Base-by-base conservation (phyloP, 2,113 vertebrate genomes). In the Melanostigma gelatinosum region DNA sequence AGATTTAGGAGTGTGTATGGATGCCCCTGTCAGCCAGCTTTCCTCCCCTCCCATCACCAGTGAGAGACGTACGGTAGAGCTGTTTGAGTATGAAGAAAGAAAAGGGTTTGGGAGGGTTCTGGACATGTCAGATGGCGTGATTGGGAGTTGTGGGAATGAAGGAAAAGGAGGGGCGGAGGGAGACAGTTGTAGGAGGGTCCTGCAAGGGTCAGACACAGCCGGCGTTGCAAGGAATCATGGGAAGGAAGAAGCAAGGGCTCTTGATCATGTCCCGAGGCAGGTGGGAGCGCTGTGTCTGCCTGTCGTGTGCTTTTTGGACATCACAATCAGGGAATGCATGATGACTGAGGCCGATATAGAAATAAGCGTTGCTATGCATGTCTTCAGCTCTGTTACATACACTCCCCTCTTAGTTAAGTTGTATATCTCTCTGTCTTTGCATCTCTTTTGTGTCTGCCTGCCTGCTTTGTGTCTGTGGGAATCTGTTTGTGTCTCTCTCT, bases 291-390 rank as follows among this genome's bases (percentile, higher is more conserved):
- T 34, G 63, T 75, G 8, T 85, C 82, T 93, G 88, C 90, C 92
- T 85, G 89, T 79, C 42, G 32, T 36, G 22, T 60, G 40, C 58
- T 80, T 85, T 44, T 77, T 87, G 92, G 88, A 90, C 92, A 86
- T 83, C 69, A 78, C 87, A 84, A 72, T 68, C 78, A 90, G 90
- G 90, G 93, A 93, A 52, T 10, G 89, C 91, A 95, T 48, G 96
- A 96, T 94, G 96, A 91, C 88, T 87, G 76, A 55, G 75, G 78
- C 91, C 93, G 94, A 95, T 95, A 94, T 89, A 95, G 86, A 85
- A 90, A 87, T 93, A 66, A 93, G 91, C 94, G 86, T 34, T 68
- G 50, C 72, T 32, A 9, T 48, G 67, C 29, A 27, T 11, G n/a
- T 9, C 22, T 18, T 29, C 29, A 78, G 24, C 68, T 57, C 57